Conservation (phyloP, 1,140 invertebrate species). For the Tetramorium simillimum region DNA sequence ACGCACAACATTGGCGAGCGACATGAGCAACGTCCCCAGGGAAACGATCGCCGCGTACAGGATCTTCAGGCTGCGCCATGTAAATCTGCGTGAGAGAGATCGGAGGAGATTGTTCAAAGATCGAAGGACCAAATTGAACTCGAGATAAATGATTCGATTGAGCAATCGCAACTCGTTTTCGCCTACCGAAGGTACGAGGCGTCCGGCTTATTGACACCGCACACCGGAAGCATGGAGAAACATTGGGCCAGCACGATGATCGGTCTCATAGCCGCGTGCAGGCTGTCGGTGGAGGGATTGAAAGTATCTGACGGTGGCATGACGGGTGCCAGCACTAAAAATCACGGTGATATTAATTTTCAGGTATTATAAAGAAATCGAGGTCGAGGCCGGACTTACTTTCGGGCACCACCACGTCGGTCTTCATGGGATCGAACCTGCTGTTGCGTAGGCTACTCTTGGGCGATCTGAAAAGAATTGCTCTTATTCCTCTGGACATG, state of each 20-base stretch:
- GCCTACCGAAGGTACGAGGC: constrained; percentile 80
- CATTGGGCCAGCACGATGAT: constrained; percentile 84
- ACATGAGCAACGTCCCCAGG: constrained; percentile 72
- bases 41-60: constrained; percentile 78
- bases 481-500: background rate
- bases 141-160: background rate
- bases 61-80: constrained; percentile 82
- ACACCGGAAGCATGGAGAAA: constrained; percentile 84
- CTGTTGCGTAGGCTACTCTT: constrained; percentile 32
- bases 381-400: constrained; percentile 46
- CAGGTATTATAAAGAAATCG: background rate
- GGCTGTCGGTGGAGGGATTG: constrained; percentile 74
- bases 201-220: constrained; percentile 80
- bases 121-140: background rate
- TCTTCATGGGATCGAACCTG: constrained; percentile 46
- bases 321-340: constrained; percentile 72
- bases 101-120: background rate
- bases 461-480: constrained; percentile 61
- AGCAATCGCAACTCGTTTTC: background rate
- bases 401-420: constrained; percentile 21
- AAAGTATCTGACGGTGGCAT: constrained; percentile 17
- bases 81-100: constrained; percentile 76
- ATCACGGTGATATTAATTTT: background rate
- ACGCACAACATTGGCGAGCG: constrained; percentile 77
- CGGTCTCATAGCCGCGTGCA: constrained; percentile 82